phyloP scores from a whole-genome alignment of 2,888 invertebrate genomes.

The Drosophila fungiperda region DNA sequence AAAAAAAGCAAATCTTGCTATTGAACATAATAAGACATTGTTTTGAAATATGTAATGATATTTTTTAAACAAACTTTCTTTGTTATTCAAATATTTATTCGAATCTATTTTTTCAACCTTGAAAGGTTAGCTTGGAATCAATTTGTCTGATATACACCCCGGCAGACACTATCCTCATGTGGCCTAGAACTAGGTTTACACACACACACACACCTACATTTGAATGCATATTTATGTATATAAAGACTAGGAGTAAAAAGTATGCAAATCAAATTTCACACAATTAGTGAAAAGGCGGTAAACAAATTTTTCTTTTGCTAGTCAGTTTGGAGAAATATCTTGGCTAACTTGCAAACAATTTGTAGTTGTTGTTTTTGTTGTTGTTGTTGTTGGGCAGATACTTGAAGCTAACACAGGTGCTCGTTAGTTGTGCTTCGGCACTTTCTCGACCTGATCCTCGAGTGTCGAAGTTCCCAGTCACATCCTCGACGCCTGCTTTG shows the following conservation, averaged over 20 bases:
- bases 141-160: not conserved
- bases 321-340: conserved; percentile 14
- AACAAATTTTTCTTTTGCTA: not conserved
- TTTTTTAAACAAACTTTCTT: not conserved
- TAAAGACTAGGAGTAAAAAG: conserved; percentile 2
- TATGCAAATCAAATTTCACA: conserved; percentile 35
- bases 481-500: conserved; percentile 43
- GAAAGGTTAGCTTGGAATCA: too few species aligned
- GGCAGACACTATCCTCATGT: not conserved
- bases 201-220: not conserved
- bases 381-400: conserved; percentile 16
- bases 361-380: conserved; percentile 10
- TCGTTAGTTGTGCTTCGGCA: conserved; percentile 61
- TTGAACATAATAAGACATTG: not conserved
- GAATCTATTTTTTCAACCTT: not conserved
- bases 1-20: not conserved
- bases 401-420: conserved; percentile 46
- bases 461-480: conserved; percentile 14
- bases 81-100: not conserved
- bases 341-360: conserved; percentile 13
- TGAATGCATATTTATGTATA: not conserved
- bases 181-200: conserved; percentile 27
- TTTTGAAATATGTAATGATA: not conserved
- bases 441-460: conserved; percentile 33
- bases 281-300: conserved; percentile 40